Evolutionary conservation across 1,140 invertebrate species (phyloP), one percentile per base, ranked within the genome.

Genomic region (Conus ventricosus): DNA sequence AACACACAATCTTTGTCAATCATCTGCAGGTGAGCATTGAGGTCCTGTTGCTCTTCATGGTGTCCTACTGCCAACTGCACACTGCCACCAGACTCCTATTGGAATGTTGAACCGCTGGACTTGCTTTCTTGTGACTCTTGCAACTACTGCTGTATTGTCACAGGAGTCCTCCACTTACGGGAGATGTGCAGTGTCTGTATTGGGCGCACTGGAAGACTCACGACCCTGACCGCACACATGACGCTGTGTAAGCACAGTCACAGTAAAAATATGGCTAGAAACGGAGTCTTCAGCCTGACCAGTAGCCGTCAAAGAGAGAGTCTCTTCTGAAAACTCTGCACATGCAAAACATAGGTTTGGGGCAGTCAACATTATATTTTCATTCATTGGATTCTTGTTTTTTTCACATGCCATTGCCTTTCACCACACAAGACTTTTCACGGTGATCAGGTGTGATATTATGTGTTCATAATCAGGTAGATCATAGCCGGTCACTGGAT

Each of bases 241-340:
- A 75, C 39, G 10, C 63, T 85, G 60, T 76, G 54, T 85, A 87
- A n/a, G 82, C 82, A 60, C 92, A 93, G 25, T 93, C 89, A 91
- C 92, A 93, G 87, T 89, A 93, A 2, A n/a, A n/a, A n/a, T n/a
- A 67, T 55, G 25, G 82, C 76, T 23, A n/a, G 60, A 39, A 11
- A 25, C 15, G 6, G 75, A 82, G 11, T 84, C 51, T 0, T 87
- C 54, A 55, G 81, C 76, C 63, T 88, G 60, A 86, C 92, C 92
- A 93, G 86, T 88, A 90, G 7, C 92, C 92, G 78, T 87, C 87
- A 76, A 88, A 93, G 6, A 93, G 39, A 5, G 91, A 89, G 7
- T 91, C 86, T 88, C 60, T n/a, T 86, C 27, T n/a, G 63, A n/a
- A n/a, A 39, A 91, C 91, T 85, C 91, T 91, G 88, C n/a, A 90